Evolutionary conservation across 2,113 vertebrate species (phyloP).

Genomic region (Scomber scombrus): DNA sequence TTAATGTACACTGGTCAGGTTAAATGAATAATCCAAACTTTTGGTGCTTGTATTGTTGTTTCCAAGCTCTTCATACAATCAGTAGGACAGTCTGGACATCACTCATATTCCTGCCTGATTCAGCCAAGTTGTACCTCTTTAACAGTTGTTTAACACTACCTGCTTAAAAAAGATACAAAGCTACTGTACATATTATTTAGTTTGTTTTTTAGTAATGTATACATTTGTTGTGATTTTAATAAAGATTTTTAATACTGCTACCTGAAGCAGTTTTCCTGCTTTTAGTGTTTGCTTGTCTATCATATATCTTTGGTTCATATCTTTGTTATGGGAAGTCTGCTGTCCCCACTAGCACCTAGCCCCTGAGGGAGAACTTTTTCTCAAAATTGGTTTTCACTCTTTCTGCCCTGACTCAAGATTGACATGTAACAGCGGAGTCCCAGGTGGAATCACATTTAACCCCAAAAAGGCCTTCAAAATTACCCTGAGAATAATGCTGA

Average conservation of each 20-base stretch:
- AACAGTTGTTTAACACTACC: neutral
- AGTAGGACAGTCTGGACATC: neutral
- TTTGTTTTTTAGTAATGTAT: neutral
- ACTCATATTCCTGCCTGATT: neutral
- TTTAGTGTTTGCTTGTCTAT: neutral
- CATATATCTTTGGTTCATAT: neutral
- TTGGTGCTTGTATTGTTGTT: neutral
- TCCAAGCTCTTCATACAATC: neutral
- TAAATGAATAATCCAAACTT: neutral
- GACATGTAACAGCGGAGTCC: neutral
- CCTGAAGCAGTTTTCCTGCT: neutral
- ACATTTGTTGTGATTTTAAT: neutral
- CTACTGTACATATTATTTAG: neutral
- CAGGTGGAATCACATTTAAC: neutral
- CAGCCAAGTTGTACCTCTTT: neutral
- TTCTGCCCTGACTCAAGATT: neutral
- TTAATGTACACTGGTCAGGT: neutral
- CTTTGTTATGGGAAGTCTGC: too few species aligned
- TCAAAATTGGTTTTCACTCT: neutral
- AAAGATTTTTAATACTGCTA: slow-evolving; percentile 9
- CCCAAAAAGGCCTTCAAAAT: neutral
- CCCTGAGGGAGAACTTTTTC: neutral
- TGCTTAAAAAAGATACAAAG: too few species aligned
- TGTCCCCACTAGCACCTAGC: neutral
- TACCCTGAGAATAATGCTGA: slow-evolving; percentile 3